Percentiles rank a stretch among this genome's conserved stretches.
Conservation (phyloP, 2,888 invertebrate genomes). For the Mechanitis messenoides region DNA sequence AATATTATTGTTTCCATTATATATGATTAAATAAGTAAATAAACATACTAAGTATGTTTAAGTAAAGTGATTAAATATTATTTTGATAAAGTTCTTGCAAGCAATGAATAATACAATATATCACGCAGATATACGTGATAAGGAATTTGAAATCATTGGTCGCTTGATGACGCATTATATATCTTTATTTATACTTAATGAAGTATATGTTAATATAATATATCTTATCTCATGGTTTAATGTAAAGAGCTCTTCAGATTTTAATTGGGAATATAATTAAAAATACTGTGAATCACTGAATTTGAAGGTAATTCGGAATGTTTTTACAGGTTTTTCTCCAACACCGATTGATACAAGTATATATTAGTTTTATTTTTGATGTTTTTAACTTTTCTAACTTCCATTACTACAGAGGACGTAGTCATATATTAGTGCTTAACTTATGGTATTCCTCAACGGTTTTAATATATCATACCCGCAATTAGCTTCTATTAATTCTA, state of each 20-base stretch:
- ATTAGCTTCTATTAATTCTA: too few species aligned
- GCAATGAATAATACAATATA: neutral
- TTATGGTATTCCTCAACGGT: neutral
- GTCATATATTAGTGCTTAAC: slow-evolving; percentile 1
- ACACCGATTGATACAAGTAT: slow-evolving; percentile 67
- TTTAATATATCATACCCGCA: neutral
- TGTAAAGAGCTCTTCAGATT: slow-evolving; percentile 3
- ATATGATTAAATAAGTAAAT: too few species aligned
- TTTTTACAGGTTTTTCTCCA: slow-evolving; percentile 69
- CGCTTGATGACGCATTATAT: neutral
- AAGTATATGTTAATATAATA: neutral
- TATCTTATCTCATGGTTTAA: slow-evolving; percentile 1
- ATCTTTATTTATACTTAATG: slow-evolving; percentile 3
- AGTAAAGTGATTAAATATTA: too few species aligned
- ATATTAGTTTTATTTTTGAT: slow-evolving; percentile 44
- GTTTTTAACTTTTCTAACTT: slow-evolving; percentile 17
- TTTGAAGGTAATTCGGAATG: slow-evolving; percentile 9
- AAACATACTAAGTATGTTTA: too few species aligned
- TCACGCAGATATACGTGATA: slow-evolving; percentile 2
- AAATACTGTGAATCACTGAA: neutral
- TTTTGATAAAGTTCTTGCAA: neutral
- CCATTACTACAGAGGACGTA: slow-evolving; percentile 13
- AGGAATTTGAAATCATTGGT: slow-evolving; percentile 4
- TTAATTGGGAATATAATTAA: neutral
- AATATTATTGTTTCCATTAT: too few species aligned